Percentiles rank a stretch among this genome's conserved stretches.
These are phyloP conservation scores for Alethe castanea DNA, from an alignment of 2,113 vertebrate genomes.

Conservation along the genomic window DNA sequence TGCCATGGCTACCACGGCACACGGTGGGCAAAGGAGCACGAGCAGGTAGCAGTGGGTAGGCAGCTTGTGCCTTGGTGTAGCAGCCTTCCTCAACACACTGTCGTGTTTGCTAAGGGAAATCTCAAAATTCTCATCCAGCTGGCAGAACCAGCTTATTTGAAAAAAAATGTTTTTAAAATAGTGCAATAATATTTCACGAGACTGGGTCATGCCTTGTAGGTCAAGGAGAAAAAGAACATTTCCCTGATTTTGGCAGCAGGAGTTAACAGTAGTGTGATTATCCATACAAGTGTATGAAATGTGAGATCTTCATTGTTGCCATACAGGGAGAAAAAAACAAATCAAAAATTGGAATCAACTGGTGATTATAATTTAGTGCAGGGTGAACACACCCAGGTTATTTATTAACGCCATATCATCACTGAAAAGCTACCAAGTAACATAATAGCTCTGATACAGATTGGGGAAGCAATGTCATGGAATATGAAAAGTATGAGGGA, in stretches of 20 bases:
- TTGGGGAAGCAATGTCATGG: neutral
- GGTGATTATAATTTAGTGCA: neutral
- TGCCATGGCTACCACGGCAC: accelerated
- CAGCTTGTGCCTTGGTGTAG: neutral
- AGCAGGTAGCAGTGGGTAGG: neutral
- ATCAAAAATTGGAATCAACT: neutral
- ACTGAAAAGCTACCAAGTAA: neutral
- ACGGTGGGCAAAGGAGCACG: accelerated
- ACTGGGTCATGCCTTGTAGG: neutral
- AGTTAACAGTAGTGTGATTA: neutral
- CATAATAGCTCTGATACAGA: neutral
- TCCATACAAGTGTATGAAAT: neutral
- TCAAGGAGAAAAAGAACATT: neutral
- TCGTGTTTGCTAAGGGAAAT: neutral
- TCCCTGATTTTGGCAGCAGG: neutral
- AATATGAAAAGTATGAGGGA: neutral
- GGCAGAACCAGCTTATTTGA: accelerated
- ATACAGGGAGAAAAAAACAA: neutral
- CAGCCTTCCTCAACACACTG: neutral
- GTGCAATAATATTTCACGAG: neutral
- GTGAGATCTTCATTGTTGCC: neutral
- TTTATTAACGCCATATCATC: neutral
- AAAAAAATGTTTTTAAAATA: neutral
- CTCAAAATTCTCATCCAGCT: neutral
- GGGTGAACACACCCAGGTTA: neutral